These are phyloP conservation scores for Drosophila mayri DNA, from an alignment of 1,140 invertebrate genomes.

Conservation along the genomic window DNA sequence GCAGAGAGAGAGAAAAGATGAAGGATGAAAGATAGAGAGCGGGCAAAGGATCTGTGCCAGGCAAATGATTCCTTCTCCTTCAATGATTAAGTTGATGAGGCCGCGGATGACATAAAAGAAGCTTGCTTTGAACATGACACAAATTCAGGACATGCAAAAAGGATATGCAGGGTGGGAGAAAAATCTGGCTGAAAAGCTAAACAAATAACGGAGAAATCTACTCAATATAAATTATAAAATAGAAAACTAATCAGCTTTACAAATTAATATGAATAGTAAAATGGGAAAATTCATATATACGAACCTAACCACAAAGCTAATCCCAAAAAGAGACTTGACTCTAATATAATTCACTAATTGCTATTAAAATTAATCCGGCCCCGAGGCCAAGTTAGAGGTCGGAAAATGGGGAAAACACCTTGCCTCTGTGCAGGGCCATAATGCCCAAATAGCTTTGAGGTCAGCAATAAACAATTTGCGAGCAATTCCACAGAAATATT, in stretches of 20 bases:
- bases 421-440: constrained; percentile 15
- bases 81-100: constrained; percentile 46
- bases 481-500: constrained; percentile 59
- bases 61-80: constrained; percentile 45
- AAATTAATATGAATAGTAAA: background rate
- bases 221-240: background rate
- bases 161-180: background rate
- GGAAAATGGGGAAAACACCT: constrained; percentile 21
- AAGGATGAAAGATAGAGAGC: background rate
- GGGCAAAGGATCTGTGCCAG: constrained; percentile 32
- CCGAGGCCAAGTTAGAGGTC: constrained; percentile 9
- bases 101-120: constrained; percentile 36
- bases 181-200: background rate
- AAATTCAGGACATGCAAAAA: constrained; percentile 13
- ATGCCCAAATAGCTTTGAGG: constrained; percentile 53
- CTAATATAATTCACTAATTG: constrained; percentile 24
- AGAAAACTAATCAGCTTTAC: background rate
- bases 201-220: background rate
- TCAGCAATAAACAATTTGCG: constrained; percentile 57
- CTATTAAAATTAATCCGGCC: constrained; percentile 38
- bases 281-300: background rate
- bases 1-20: background rate
- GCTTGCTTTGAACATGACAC: constrained; percentile 45
- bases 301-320: background rate
- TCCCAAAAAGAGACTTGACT: background rate